These are phyloP conservation scores for Chloropsis cyanopogon DNA, from an alignment of 2,113 vertebrate genomes.

Conservation along the genomic window DNA sequence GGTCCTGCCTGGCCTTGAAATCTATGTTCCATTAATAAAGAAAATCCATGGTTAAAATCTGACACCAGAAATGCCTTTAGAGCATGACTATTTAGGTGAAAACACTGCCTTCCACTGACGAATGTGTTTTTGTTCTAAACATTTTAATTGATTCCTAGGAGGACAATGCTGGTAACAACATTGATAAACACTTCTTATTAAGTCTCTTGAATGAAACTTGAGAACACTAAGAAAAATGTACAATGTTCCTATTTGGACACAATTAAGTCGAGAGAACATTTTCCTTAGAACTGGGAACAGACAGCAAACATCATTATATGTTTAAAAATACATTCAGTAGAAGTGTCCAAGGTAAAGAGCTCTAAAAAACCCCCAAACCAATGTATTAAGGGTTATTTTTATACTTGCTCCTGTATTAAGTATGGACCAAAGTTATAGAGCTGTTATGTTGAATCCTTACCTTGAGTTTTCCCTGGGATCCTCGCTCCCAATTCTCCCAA, in stretches of 20 bases:
- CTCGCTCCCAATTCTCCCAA: conserved; percentile 54
- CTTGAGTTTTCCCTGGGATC: conserved; percentile 43
- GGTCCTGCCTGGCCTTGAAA: background rate
- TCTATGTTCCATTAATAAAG: background rate
- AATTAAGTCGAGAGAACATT: background rate
- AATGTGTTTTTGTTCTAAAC: background rate
- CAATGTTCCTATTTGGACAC: background rate
- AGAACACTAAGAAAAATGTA: background rate
- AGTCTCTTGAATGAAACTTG: background rate
- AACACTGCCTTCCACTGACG: background rate
- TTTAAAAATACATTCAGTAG: background rate
- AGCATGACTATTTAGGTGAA: background rate
- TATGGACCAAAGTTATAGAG: background rate
- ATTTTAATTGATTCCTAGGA: background rate
- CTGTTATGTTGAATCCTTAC: conserved; percentile 16
- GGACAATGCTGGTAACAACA: background rate
- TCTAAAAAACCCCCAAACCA: background rate
- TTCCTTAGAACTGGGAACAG: background rate
- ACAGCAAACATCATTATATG: background rate
- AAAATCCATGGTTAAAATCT: background rate
- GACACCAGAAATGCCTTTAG: background rate
- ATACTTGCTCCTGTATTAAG: background rate
- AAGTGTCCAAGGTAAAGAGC: background rate
- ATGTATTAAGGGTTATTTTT: background rate
- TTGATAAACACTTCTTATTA: background rate